Percentiles rank a stretch among this genome's conserved stretches.
phyloP scores from a whole-genome alignment of 2,113 vertebrate genomes.

The Semnornis frantzii region DNA sequence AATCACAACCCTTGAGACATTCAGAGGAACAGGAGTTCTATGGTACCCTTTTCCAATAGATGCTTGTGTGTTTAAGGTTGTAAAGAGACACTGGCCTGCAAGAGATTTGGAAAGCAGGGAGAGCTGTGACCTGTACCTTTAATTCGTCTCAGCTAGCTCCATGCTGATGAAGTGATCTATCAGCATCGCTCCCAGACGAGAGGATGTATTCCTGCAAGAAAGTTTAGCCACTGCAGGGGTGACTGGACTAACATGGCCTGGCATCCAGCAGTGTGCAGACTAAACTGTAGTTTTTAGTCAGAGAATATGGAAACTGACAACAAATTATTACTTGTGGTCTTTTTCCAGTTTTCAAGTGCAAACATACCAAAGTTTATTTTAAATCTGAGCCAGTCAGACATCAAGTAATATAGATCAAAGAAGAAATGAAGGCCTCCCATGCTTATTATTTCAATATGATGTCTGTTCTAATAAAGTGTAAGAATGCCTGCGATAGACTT shows the following conservation, averaged over 20 bases:
- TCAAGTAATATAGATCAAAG: constrained; percentile 81
- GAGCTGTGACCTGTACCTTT: constrained; percentile 75
- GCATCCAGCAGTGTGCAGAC: constrained; percentile 74
- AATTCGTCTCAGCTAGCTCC: constrained; percentile 74
- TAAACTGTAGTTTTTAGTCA: constrained; percentile 80
- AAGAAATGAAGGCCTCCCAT: constrained; percentile 74
- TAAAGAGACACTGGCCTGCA: background rate
- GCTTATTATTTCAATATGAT: constrained; percentile 85
- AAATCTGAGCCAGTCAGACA: constrained; percentile 76
- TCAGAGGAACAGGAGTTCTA: background rate
- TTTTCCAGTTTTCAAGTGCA: constrained; percentile 79
- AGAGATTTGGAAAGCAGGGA: constrained; percentile 72
- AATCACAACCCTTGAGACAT: background rate
- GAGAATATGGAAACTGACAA: constrained; percentile 75
- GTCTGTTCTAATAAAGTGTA: constrained; percentile 81
- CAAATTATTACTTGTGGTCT: constrained; percentile 80
- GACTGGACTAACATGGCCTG: constrained; percentile 58
- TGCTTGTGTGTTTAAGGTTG: background rate
- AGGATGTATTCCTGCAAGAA: constrained; percentile 68
- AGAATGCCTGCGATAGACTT: constrained; percentile 72
- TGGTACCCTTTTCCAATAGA: background rate
- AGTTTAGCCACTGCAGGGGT: constrained; percentile 76
- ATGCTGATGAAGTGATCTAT: constrained; percentile 85
- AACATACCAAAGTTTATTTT: constrained; percentile 79
- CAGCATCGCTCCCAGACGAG: constrained; percentile 70